Evolutionary conservation across 2,113 vertebrate species (phyloP), one percentile per base, ranked within the genome.

Genomic region (Monopterus albus): DNA sequence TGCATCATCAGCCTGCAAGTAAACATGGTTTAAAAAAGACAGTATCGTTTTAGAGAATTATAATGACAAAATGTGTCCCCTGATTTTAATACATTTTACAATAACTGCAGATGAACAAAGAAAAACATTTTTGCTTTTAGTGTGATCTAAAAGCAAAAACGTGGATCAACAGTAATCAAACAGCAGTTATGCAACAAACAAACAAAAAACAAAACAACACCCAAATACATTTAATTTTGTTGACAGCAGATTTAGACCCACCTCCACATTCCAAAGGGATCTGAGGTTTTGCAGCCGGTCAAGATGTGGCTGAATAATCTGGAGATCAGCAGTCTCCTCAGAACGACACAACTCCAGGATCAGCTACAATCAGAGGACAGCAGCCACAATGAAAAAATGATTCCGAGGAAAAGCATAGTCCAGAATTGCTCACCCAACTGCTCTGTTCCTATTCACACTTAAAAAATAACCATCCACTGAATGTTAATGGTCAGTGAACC

Each of bases 311-410:
- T 92, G 85, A 66, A 92, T 90, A 13, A 80, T 38, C 9, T 88
- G 51, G 2, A 64, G 67, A 49, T 89, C 76, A 0, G 87, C 85
- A 0, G 85, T 89, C 13, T 89, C 84, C 21, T 92, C 87, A 3
- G 81, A 79, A 36, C 90, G 90, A 72, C 90, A 92, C 49, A 92
- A 46, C 55, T 92, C 91, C 69, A 92, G 67, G 49, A 92, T 91
- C 46, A 92, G 79, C 91, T 92, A n/a, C 35, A 84, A 78, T 38
- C 35, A 57, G 7, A 69, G 7, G 3, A 49, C 2, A 73, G 47
- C 3, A 31, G 13, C 2, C 28, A 38, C 1, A n/a, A 39, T 52
- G 0, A 66, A 38, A 1, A 28, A 47, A 6, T n/a, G 40, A 49
- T 10, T 15, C 11, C 8, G 11, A 53, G 11, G 11, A 43, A 7